phyloP scores from a whole-genome alignment of 2,888 invertebrate genomes.

The Amitus sp. region DNA sequence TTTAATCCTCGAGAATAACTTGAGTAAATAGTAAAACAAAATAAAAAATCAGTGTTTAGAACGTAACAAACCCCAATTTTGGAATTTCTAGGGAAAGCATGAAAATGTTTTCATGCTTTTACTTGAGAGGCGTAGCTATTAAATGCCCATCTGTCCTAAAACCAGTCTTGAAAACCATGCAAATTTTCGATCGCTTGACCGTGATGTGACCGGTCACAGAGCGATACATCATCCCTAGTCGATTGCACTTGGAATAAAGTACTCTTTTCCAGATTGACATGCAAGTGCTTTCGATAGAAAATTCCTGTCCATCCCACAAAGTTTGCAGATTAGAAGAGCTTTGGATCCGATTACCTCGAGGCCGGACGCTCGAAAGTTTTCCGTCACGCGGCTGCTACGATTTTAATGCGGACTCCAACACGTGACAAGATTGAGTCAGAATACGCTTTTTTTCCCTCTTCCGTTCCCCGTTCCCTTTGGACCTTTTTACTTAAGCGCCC shows the following conservation, averaged over 20 bases:
- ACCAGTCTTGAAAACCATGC: no score
- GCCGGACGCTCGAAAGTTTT: constrained; percentile 8
- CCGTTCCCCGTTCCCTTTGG: constrained; percentile 8
- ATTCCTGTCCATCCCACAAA: background rate
- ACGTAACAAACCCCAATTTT: no score
- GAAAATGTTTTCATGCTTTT: no score
- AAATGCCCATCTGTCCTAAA: no score
- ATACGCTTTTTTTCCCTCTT: constrained; percentile 12
- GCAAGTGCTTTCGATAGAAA: background rate
- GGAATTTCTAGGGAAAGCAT: no score
- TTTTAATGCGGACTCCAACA: constrained; percentile 32
- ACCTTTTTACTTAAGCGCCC: constrained; percentile 11
- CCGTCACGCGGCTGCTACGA: constrained; percentile 13
- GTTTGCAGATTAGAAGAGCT: constrained; percentile 9
- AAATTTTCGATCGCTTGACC: no score
- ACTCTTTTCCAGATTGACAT: background rate
- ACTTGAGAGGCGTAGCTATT: no score
- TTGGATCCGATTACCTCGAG: constrained; percentile 5
- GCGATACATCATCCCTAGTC: no score
- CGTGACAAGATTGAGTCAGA: constrained; percentile 24
- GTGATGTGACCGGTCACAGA: no score
- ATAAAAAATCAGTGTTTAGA: no score
- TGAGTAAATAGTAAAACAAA: no score
- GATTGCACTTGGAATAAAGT: background rate
- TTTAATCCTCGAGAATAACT: no score